phyloP scores from a whole-genome alignment of 2,797 vertebrate genomes.

The Morelia viridis region DNA sequence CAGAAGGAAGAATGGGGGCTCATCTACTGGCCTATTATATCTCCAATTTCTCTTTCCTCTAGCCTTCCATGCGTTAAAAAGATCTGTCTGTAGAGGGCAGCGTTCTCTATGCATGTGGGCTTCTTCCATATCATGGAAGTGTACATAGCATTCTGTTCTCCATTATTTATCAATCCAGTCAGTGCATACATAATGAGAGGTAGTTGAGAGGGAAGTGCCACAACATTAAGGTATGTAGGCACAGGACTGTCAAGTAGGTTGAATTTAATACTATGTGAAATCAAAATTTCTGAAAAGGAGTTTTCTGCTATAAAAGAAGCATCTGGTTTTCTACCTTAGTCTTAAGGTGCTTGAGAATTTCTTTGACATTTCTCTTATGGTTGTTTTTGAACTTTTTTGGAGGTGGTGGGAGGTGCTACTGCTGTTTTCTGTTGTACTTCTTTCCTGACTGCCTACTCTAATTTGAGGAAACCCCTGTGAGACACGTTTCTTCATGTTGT shows the following conservation, averaged over 20 bases:
- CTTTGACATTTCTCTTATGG: neutral
- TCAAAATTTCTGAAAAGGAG: neutral
- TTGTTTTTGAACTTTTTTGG: neutral
- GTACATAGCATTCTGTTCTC: neutral
- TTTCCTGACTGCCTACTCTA: neutral
- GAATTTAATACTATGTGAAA: neutral
- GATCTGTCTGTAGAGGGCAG: neutral
- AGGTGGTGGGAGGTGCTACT: neutral
- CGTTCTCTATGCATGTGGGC: neutral
- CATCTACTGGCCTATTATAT: neutral
- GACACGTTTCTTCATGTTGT: neutral
- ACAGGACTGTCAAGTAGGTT: neutral
- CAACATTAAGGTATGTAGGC: neutral
- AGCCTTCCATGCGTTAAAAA: too few relatives aligned
- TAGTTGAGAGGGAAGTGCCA: too few relatives aligned
- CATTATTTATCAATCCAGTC: too few relatives aligned
- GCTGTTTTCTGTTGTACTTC: neutral
- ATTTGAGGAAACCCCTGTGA: neutral
- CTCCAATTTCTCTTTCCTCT: neutral
- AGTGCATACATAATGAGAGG: neutral
- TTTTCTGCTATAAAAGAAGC: neutral
- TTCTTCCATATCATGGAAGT: neutral
- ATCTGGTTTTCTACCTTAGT: neutral
- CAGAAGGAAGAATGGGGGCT: too few relatives aligned
- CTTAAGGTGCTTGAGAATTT: neutral